phyloP scores from a whole-genome alignment of 2,888 invertebrate species.

The Reticulitermes lucifugus region DNA sequence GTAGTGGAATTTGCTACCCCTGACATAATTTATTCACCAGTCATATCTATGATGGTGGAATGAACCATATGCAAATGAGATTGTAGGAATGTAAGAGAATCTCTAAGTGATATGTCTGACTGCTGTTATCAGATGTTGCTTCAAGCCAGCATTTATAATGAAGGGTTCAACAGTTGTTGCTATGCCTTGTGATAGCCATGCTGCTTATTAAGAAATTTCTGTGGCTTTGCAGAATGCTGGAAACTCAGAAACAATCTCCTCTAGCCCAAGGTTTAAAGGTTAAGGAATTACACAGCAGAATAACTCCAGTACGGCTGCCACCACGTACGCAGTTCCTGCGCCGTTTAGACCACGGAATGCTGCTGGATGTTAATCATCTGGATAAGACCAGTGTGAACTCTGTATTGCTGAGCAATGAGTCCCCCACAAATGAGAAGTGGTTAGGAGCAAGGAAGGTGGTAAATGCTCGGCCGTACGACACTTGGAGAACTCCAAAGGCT shows the following conservation, averaged over 20 bases:
- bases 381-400: constrained; percentile 22
- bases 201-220: neutral
- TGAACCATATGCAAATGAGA: too few species aligned
- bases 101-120: too few species aligned
- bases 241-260: constrained; percentile 50
- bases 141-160: too few species aligned
- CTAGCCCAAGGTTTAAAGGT: constrained; percentile 33
- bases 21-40: too few species aligned
- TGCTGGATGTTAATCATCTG: constrained; percentile 8
- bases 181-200: too few species aligned
- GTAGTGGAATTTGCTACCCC: too few species aligned
- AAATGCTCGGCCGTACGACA: neutral
- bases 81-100: too few species aligned
- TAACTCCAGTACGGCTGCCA: constrained; percentile 2
- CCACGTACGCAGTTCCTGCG: constrained; percentile 44
- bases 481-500: constrained; percentile 14
- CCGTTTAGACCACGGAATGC: constrained; percentile 30
- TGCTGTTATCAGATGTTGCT: too few species aligned
- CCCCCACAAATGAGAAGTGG: constrained; percentile 42
- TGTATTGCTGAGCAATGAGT: neutral
- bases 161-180: too few species aligned
- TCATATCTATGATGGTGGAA: too few species aligned
- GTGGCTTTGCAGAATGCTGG: constrained; percentile 38
- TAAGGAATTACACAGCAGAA: neutral
- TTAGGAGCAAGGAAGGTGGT: constrained; percentile 16